Base-by-base conservation (phyloP, 2,113 vertebrate species). In the Passer domesticus region DNA sequence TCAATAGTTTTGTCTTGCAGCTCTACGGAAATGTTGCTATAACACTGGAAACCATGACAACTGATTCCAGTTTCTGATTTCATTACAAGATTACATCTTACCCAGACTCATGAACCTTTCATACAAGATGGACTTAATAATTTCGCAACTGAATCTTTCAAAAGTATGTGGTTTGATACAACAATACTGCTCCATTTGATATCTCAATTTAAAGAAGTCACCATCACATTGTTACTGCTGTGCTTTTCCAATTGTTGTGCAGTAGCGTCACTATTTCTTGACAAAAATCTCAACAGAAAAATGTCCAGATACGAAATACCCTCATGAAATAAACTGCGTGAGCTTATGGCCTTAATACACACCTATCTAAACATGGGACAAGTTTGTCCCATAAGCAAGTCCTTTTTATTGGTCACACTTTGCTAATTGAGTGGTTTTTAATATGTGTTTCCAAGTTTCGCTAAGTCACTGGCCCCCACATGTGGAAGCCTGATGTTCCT, bases 21-120 rank as follows among this genome's bases (percentile, higher is more conserved):
- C 41, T 90, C 12, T 76, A 64, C n/a, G 25, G 50, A 92, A 83
- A 69, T 87, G 53, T 94, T 92, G 67, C 46, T 83, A 4, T 91
- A 94, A 89, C 67, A 83, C 59, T 66, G 72, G 91, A 92, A 95
- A 95, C 81, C 91, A 96, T 95, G 95, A 89, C 81, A 95, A 95
- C 80, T 50, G 79, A 79, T 95, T 75, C 67, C 43, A 46, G 24
- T 73, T 72, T 91, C 87, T 70, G 78, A 87, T 85, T 94, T 97
- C 15, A 62, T 84, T 87, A 80, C 46, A 82, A 79, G 33, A 31
- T 87, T 94, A 55, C 27, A 83, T 37, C 53, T 89, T 69, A 78
- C 15, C n/a, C 52, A 85, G 12, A 25, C 68, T 87, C 50, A 50
- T 20, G 30, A 89, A 73, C 64, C 12, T 62, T 79, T 90, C 37